Percentiles rank a stretch among this genome's conserved stretches.
phyloP scores from a whole-genome alignment of 2,113 vertebrate species.

The Ploceus nigricollis region DNA sequence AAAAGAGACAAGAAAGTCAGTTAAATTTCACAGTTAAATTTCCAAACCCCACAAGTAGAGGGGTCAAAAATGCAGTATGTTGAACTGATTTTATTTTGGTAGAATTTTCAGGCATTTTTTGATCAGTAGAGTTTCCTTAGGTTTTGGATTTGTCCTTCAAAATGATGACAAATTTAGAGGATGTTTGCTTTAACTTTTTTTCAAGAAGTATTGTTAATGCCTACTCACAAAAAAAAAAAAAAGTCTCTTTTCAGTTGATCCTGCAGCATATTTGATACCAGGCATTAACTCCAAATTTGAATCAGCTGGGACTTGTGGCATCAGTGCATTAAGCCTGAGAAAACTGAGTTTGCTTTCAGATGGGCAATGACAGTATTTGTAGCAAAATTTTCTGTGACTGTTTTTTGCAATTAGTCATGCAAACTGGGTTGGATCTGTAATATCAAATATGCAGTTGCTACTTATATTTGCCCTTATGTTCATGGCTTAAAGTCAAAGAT shows the following conservation, averaged over 20 bases:
- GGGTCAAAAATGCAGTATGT: neutral
- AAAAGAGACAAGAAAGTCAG: neutral
- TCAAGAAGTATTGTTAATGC: neutral
- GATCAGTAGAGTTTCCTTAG: neutral
- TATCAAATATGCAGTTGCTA: neutral
- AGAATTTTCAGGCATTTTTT: neutral
- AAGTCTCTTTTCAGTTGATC: neutral
- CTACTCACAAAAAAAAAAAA: neutral
- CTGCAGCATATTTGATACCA: neutral
- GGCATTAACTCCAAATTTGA: neutral
- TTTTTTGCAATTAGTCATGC: neutral
- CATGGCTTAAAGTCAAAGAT: neutral
- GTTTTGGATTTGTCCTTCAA: neutral
- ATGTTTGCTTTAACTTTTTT: neutral
- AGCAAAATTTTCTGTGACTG: neutral
- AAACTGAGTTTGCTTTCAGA: conserved; percentile 8
- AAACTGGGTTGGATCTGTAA: neutral
- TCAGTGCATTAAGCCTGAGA: neutral
- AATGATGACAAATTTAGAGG: neutral
- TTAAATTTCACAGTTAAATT: neutral
- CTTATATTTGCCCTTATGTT: neutral
- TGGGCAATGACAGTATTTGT: neutral
- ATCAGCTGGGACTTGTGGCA: neutral
- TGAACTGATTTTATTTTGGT: neutral
- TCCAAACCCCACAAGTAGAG: neutral